Base-by-base conservation (phyloP, 2,888 invertebrate genomes). In the Ormyrus thymus region DNA sequence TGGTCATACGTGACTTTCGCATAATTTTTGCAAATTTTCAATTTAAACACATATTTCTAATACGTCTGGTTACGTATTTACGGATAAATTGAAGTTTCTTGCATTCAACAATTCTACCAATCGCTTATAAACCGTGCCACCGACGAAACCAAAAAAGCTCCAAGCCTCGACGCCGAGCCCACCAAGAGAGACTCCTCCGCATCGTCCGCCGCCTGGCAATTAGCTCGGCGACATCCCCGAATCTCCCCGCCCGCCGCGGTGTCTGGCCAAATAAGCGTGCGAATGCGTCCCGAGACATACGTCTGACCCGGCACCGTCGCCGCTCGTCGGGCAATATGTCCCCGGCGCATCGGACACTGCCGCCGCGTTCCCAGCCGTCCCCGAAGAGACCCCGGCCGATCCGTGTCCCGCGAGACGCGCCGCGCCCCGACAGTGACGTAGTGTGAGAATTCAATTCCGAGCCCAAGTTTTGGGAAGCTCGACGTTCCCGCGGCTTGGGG, bases 291-390 rank as follows among this genome's bases (percentile, higher is more conserved):
- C 29, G 29, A 29, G 29, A 29, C 29, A 29, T 29, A 29, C 29
- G 29, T 29, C 29, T 29, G 4, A 29, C 29, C 29, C 29, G 29
- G 29, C 3, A 4, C n/a, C n/a, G 29, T 4, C 29, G 29, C 29
- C 4, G 29, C 29, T 29, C 29, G n/a, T 56, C 66, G 43, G n/a
- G 77, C 81, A 81, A 81, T 81, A 81, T 81, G 81, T 80, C 66
- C 13, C 66, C 7, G 46, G 53, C 46, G 46, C 86, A 87, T 85
- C 83, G 85, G 86, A 88, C 88, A 87, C 88, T 83, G 83, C 84
- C 81, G 71, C 81, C 82, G 83, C 83, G 74, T 89, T 89, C 89
- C 89, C 89, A 89, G 86, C 86, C 8, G 81, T 88, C 89, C 87
- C 89, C 77, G 64, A 86, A 83, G 89, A 29, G 81, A 83, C 84